Base-by-base conservation (phyloP, 2,888 invertebrate species). In the Lathronympha strigana region DNA sequence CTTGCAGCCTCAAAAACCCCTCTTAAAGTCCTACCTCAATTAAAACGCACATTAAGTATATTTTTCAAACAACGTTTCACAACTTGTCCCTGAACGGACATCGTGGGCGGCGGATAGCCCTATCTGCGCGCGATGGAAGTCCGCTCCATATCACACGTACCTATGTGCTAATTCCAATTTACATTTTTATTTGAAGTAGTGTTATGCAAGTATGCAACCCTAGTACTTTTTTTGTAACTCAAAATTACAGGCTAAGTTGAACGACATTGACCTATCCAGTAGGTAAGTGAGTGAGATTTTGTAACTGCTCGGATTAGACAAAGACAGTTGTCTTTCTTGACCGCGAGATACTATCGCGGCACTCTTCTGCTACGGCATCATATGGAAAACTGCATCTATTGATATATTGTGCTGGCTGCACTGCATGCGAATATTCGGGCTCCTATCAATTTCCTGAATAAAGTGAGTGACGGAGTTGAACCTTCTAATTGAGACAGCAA, bases 91-190 rank as follows among this genome's bases (percentile, higher is more conserved):
- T 77, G 77, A 73, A 71, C 74, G 74, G 76, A 76, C 79, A 73
- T 73, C 68, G 74, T 81, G 81, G 83, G 83, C 79, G 78, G 76
- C 83, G 81, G 82, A 81, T 74, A 76, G 40, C 70, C 69, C 64
- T 82, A 81, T 82, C n/a, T n/a, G n/a, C 80, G 72, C 53, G 23
- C 51, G 45, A 47, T 69, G 74, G 77, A 78, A 78, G 80, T 83
- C 82, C 82, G 79, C 71, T 78, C 81, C 69, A 76, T 77, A 80
- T 80, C 79, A 72, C 71, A 17, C 25, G 17, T 33, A 55, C 45
- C 38, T 55, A 25, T 33, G 40, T 50, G 50, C 57, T 51, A 54
- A 33, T 53, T 62, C 43, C 4, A 17, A 43, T 43, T 43, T 43
- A 19, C 13, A 21, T 21, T 43, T n/a, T 43, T 43, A 19, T 13